Evolutionary conservation across 2,888 invertebrate species (phyloP).

Genomic region (Lithosia quadra): DNA sequence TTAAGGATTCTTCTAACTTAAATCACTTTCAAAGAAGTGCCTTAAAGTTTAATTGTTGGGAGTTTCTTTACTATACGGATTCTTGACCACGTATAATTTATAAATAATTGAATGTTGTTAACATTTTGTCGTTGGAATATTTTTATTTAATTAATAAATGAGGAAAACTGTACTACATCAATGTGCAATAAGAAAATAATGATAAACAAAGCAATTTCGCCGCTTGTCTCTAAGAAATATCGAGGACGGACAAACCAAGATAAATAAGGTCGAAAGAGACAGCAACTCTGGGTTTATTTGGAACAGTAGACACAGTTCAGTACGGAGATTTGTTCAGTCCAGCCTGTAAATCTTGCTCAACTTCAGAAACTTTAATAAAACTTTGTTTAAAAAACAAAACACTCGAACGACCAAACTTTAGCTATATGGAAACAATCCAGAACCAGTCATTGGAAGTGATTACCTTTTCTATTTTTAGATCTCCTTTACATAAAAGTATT

Average conservation of each 20-base stretch:
- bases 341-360: too few species aligned
- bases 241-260: not conserved
- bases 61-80: constrained; percentile 43
- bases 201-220: not conserved
- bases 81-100: constrained; percentile 47
- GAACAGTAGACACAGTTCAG: not conserved
- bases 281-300: not conserved
- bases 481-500: not conserved
- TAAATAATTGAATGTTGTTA: constrained; percentile 32
- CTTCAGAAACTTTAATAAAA: not conserved
- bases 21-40: constrained; percentile 60
- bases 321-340: not conserved
- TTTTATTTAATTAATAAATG: not conserved
- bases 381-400: not conserved
- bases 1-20: constrained; percentile 59
- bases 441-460: too few species aligned
- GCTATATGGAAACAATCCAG: too few species aligned
- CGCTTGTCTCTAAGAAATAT: not conserved
- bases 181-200: not conserved
- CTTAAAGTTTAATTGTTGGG: constrained; percentile 55
- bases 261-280: not conserved
- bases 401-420: too few species aligned
- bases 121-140: not conserved
- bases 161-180: not conserved
- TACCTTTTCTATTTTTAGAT: not conserved